Evolutionary conservation across 2,113 vertebrate genomes (phyloP), one percentile per base, ranked within the genome.

Genomic region (Trematomus loennbergii): DNA sequence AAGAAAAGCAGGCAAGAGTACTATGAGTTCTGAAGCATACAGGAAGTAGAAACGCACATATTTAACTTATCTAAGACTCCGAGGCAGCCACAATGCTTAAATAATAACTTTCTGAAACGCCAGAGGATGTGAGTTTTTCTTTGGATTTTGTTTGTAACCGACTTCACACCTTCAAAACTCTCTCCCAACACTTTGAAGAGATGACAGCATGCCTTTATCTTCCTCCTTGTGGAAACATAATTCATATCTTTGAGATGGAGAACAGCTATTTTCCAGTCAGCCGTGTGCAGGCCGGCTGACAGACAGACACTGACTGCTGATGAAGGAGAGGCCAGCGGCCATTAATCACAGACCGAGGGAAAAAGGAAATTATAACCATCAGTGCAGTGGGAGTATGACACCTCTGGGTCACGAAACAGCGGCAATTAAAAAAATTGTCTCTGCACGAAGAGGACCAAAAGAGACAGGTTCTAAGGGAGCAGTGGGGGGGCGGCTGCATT

Each of bases 361-460:
- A 71, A 70, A 46, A n/a, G 50, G 80, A 79, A 79, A 87, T 78
- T 66, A 70, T 15, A 33, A 15, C 48, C 68, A 77, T 83, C 80
- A 58, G 50, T 33, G 54, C 67, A 33, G 82, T 29, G 18, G 40
- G 18, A 66, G 52, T 13, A 20, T 48, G 69, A 59, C 70, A 73
- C 53, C 78, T 78, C 46, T 33, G 52, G 86, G 72, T 64, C 65
- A 55, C 6, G 25, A 58, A 36, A 48, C 48, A 52, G 68, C 59
- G 17, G 75, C 61, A 68, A 83, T 83, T 87, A 65, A 54, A 78
- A 40, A 75, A n/a, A 52, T 4, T 5, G 46, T 13, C 67, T 67
- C n/a, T 12, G 67, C 22, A 8, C 5, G 17, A 20, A 4, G 46
- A 59, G 36, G 68, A 64, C 61, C n/a, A 54, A 62, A 79, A 69